Evolutionary conservation across 2,113 vertebrate genomes (phyloP).

Genomic region (Diphyllodes magnificus): DNA sequence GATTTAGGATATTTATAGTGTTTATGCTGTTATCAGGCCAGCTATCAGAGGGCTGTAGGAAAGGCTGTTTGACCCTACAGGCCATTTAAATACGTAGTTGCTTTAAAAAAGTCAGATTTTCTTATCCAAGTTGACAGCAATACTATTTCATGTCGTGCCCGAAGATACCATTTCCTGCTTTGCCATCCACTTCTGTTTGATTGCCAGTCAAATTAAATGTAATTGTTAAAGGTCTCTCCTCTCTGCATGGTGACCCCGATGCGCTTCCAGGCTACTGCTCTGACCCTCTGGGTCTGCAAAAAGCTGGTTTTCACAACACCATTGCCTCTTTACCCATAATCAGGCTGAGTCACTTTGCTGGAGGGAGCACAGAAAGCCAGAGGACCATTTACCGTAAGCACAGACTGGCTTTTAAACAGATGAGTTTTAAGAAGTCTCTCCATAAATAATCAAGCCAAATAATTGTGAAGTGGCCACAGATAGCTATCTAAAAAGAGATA

Average conservation of each 20-base stretch:
- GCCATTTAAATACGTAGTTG: neutral
- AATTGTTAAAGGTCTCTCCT: neutral
- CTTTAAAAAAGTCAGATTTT: neutral
- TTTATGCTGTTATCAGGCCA: constrained; percentile 11
- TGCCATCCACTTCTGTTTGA: constrained; percentile 37
- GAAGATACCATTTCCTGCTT: constrained; percentile 61
- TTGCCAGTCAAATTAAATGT: constrained; percentile 51
- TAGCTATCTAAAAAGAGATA: neutral
- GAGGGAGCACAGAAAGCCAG: constrained; percentile 25
- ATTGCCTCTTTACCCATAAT: neutral
- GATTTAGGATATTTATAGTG: constrained; percentile 52
- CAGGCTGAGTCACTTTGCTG: neutral
- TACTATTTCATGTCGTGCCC: constrained; percentile 52
- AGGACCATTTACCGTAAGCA: neutral
- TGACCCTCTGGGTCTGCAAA: constrained; percentile 35
- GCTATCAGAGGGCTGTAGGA: constrained; percentile 14
- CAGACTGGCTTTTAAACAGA: neutral
- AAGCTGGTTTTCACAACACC: constrained; percentile 5
- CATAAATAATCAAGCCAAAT: neutral
- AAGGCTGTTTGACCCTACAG: constrained; percentile 10
- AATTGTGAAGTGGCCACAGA: neutral
- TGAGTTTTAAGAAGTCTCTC: neutral
- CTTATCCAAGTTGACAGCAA: constrained; percentile 50
- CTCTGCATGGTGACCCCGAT: neutral
- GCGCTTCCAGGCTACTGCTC: constrained; percentile 43